phyloP scores from a whole-genome alignment of 2,888 invertebrate genomes.

The Lasioglossum calceatum region DNA sequence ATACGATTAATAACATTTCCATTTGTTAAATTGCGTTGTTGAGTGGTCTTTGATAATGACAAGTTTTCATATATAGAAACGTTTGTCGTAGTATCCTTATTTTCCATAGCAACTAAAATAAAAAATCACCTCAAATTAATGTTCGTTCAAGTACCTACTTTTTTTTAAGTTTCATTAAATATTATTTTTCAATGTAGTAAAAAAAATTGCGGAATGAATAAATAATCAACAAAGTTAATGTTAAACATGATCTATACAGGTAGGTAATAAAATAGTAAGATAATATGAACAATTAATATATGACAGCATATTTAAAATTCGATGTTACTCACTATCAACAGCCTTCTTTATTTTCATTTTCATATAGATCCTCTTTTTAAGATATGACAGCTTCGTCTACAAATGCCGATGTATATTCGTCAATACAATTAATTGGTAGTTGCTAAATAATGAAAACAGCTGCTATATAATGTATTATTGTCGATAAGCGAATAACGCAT shows the following conservation, averaged over 20 bases:
- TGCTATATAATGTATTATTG: slow-evolving; percentile 62
- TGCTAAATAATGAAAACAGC: slow-evolving; percentile 68
- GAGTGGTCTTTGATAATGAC: slow-evolving; percentile 71
- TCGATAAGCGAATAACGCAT: slow-evolving; percentile 59
- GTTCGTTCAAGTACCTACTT: not conserved
- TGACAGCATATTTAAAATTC: slow-evolving; percentile 18
- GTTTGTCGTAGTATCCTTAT: slow-evolving; percentile 40
- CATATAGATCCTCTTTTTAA: slow-evolving; percentile 26
- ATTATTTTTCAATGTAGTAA: not conserved
- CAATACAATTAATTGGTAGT: slow-evolving; percentile 63
- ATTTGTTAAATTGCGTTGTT: slow-evolving; percentile 71
- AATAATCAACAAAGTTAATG: slow-evolving; percentile 12
- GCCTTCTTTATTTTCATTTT: slow-evolving; percentile 37
- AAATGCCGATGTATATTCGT: slow-evolving; percentile 27
- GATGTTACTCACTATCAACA: slow-evolving; percentile 49
- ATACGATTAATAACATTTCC: slow-evolving; percentile 73
- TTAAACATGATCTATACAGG: not conserved
- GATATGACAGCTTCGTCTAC: slow-evolving; percentile 42
- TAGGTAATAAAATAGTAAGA: not conserved
- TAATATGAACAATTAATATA: not conserved
- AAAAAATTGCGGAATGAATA: not conserved
- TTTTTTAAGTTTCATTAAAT: not conserved
- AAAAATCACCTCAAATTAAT: slow-evolving; percentile 16
- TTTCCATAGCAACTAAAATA: slow-evolving; percentile 42
- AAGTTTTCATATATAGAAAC: slow-evolving; percentile 60